Evolutionary conservation across 2,113 vertebrate genomes (phyloP).

Genomic region (Scartelaos histophorus): DNA sequence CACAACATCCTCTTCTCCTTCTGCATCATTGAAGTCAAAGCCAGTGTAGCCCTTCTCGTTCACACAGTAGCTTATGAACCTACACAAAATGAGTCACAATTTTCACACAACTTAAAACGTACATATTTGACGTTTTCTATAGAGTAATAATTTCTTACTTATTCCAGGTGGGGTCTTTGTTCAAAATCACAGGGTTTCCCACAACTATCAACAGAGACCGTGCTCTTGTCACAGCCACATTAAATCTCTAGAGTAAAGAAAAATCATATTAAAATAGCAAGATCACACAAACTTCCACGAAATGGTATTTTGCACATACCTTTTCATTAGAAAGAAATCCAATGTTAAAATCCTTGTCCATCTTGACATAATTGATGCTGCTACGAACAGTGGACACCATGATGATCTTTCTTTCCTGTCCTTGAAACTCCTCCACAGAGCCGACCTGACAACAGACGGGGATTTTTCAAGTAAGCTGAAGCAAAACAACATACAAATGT

Average conservation of each 20-base stretch:
- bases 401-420: constrained; percentile 87
- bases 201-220: constrained; percentile 89
- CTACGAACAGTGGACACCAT: constrained; percentile 91
- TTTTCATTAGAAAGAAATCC: constrained; percentile 92
- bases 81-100: constrained; percentile 21
- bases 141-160: constrained; percentile 74
- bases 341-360: constrained; percentile 85
- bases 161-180: constrained; percentile 84
- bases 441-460: constrained; percentile 80
- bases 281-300: neutral
- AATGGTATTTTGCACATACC: constrained; percentile 59
- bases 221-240: constrained; percentile 92
- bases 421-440: constrained; percentile 95
- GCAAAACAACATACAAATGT: neutral
- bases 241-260: constrained; percentile 82
- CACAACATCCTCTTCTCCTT: constrained; percentile 56
- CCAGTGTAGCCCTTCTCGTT: constrained; percentile 77
- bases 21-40: constrained; percentile 65
- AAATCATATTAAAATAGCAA: neutral
- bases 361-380: constrained; percentile 76
- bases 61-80: constrained; percentile 87
- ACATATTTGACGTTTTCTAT: too few species aligned
- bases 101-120: neutral
- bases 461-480: neutral
- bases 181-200: constrained; percentile 87